phyloP scores from a whole-genome alignment of 1,140 invertebrate species.

The Heliconius hermathena region DNA sequence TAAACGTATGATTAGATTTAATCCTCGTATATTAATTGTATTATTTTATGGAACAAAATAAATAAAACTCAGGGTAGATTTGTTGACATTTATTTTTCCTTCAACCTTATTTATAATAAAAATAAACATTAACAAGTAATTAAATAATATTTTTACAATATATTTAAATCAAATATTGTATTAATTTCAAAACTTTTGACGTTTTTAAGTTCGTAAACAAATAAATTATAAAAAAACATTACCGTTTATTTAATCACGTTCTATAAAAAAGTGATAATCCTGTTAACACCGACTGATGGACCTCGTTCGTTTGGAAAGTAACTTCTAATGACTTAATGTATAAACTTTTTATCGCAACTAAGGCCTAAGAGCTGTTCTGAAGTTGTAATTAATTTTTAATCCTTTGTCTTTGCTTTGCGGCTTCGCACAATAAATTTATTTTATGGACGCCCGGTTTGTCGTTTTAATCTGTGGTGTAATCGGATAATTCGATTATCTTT shows the following conservation, averaged over 20 bases:
- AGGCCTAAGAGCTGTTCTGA: conserved; percentile 50
- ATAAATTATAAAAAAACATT: no score
- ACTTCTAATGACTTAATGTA: conserved; percentile 36
- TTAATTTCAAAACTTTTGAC: no score
- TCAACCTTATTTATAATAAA: no score
- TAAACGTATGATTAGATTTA: no score
- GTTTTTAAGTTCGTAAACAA: no score
- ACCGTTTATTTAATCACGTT: background rate
- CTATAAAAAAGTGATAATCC: background rate
- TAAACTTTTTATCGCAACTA: conserved; percentile 50
- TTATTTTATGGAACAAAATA: no score
- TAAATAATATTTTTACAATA: no score
- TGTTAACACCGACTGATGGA: background rate
- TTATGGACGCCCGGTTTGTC: conserved; percentile 48
- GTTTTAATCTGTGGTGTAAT: conserved; percentile 46
- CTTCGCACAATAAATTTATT: conserved; percentile 69
- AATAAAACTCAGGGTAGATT: no score
- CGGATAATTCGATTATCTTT: conserved; percentile 45
- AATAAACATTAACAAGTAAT: no score
- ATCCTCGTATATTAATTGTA: no score
- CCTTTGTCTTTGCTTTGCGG: conserved; percentile 66
- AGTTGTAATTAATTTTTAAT: conserved; percentile 74
- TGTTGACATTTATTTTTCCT: no score
- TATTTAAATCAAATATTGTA: no score
- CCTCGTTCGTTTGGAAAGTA: background rate